Evolutionary conservation across 2,113 vertebrate genomes (phyloP), one percentile per base, ranked within the genome.

Genomic region (Varanus salvator): DNA sequence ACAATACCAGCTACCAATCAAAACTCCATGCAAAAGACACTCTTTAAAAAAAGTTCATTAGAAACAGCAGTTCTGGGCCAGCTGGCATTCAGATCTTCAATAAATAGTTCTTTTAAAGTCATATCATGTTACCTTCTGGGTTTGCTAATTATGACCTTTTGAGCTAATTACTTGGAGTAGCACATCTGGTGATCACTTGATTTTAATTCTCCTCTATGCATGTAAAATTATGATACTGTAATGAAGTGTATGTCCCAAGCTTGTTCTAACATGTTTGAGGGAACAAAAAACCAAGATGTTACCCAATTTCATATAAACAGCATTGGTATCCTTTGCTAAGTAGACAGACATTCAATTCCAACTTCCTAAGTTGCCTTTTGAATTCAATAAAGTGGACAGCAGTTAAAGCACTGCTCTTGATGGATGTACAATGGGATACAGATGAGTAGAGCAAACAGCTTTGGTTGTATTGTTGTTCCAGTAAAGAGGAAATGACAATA

Each of bases 81-180:
- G 54, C 31, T 87, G 38, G 76, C 88, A 1, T 48, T 82, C 60
- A 29, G 60, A 38, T 92, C 60, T 87, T 80, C 86, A 54, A 71
- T 50, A 85, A 52, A 0, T 82, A 80, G 71, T 87, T 38, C 21
- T 0, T 15, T 14, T 8, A 52, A 77, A 93, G 66, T 54, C 80
- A 64, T 8, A 69, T 52, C 44, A 34, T 12, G 34, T 89, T 9
- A 91, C 21, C 4, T 54, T 64, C 82, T 66, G 72, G 71, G 77
- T 82, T 91, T 77, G 71, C 57, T 89, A 91, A 9, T 72, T 82
- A 88, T 44, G 68, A 38, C 6, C 50, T 89, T 91, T 72, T 1
- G 0, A 92, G 80, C 68, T 60, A 94, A 77, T 88, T 82, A 52
- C 0, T 0, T 25, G 78, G 84, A 86, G 31, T 72, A 88, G 50